Percentiles rank a stretch among this genome's conserved stretches.
phyloP scores from a whole-genome alignment of 2,113 vertebrate species.

The Cinclus cinclus region DNA sequence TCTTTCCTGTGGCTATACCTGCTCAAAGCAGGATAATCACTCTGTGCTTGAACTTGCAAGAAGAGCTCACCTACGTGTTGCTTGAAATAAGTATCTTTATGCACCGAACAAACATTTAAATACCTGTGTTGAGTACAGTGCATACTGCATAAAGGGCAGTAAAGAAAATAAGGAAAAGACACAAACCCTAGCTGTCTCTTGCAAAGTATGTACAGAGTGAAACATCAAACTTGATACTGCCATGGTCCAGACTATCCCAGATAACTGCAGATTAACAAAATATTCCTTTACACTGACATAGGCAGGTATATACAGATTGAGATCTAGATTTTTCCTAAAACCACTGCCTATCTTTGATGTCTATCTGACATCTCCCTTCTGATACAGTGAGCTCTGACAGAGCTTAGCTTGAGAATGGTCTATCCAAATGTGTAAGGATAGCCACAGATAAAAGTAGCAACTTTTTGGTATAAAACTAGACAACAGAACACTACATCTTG shows the following conservation, averaged over 20 bases:
- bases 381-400: neutral
- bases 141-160: neutral
- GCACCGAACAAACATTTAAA: neutral
- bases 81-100: neutral
- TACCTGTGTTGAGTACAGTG: neutral
- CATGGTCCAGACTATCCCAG: neutral
- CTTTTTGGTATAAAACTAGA: neutral
- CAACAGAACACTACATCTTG: neutral
- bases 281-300: neutral
- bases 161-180: neutral
- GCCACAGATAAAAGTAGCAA: neutral
- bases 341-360: neutral
- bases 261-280: neutral
- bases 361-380: neutral
- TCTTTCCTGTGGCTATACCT: neutral
- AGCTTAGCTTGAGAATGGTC: neutral
- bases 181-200: neutral
- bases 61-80: neutral
- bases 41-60: neutral
- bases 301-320: neutral
- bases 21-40: neutral
- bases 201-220: accelerated
- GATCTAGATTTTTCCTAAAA: neutral
- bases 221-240: neutral
- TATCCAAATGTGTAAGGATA: neutral